Base-by-base conservation (phyloP, 2,797 vertebrate genomes). In the Australoheros facetus region DNA sequence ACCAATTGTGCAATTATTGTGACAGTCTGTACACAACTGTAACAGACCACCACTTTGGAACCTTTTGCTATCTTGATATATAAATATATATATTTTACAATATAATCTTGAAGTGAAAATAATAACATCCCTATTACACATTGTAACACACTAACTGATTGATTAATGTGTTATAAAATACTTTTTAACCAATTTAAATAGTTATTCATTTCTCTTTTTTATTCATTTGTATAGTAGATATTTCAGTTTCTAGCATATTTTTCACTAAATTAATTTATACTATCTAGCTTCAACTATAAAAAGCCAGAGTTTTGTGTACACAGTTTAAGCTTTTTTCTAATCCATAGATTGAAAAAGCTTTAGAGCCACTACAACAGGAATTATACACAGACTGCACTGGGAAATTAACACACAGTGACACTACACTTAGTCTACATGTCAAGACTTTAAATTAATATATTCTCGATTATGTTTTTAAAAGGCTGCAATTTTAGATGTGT, bases 271-370 rank as follows among this genome's bases (percentile, higher is more conserved):
- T 19, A 19, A 79, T 81, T 77, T 9, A 56, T 32, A 60, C 37
- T 16, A 30, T 66, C 62, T 11, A 14, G 19, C 19, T 23, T 51
- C 45, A 60, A 16, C 59, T 32, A 59, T n/a, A 23, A 78, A 57
- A 76, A 57, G 73, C 23, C 53, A 54, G 48, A 19, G 21, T 34
- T 73, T 23, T 78, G 48, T 76, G 32, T 73, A 72, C 16, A 83
- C 71, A 45, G 37, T 14, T 56, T 57, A 64, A 45, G 54, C 75
- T 78, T 82, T 83, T 64, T 54, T 77, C 58, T 80, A 58, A 75
- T 51, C 76, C 21, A 3, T 51, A 76, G 76, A 85, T 87, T 79
- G 57, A 37, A 75, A 62, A 58, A 5, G 32, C 39, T 82, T 81
- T 48, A 60, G 66, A 12, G 26, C 45, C 51, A 39, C 71, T 79